Conservation (phyloP, 2,113 vertebrate genomes). For the Notarius lentiginosus region DNA sequence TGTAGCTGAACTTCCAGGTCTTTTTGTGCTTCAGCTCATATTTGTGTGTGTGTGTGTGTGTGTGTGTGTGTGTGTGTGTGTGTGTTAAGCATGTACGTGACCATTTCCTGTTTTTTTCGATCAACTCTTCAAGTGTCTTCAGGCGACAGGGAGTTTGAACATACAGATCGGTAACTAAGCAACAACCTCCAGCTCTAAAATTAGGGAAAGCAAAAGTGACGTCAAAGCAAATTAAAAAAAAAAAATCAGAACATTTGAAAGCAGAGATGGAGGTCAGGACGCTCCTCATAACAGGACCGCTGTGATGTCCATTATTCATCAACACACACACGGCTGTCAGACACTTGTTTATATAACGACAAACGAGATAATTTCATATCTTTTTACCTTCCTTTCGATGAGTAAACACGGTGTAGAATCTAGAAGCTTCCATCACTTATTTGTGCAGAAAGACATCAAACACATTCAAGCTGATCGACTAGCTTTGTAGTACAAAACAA, state of each 20-base stretch:
- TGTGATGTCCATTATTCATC: not conserved
- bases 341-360: not conserved
- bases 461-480: not conserved
- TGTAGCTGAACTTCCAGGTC: constrained; percentile 5
- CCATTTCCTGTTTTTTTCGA: constrained; percentile 43
- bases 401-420: not conserved
- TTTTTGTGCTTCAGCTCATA: constrained; percentile 17
- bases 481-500: not conserved
- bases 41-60: not conserved
- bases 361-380: not conserved
- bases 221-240: constrained; percentile 49
- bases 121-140: constrained; percentile 51
- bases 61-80: constrained; percentile 30
- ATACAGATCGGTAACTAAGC: constrained; percentile 58
- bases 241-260: constrained; percentile 50
- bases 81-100: constrained; percentile 9
- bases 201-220: constrained; percentile 55
- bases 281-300: not conserved
- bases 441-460: not conserved
- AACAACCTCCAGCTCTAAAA: constrained; percentile 60
- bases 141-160: constrained; percentile 51
- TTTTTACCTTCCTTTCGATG: not conserved
- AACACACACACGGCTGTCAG: not conserved
- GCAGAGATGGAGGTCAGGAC: not conserved
- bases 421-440: not conserved